These are phyloP conservation scores for Nineta flava DNA, from an alignment of 2,888 invertebrate genomes.

Conservation along the genomic window DNA sequence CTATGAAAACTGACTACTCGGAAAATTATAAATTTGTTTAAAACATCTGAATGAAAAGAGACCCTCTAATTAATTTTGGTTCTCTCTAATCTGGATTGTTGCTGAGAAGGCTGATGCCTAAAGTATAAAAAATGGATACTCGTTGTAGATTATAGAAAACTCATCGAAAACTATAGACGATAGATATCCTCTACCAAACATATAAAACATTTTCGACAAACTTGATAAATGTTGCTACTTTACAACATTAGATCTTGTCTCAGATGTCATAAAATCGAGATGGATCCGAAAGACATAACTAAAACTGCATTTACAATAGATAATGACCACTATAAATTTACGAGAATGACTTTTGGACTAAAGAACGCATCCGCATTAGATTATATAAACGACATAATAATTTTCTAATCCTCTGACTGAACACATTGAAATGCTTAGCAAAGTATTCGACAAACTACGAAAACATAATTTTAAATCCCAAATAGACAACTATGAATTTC, in stretches of 20 bases:
- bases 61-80: constrained; percentile 14
- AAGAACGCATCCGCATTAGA: constrained; percentile 11
- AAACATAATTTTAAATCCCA: constrained; percentile 15
- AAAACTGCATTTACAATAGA: constrained; percentile 19
- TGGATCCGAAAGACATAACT: constrained; percentile 13
- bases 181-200: constrained; percentile 15
- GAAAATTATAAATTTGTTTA: not conserved
- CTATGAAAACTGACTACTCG: not conserved
- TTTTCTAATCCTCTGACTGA: constrained; percentile 16
- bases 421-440: constrained; percentile 17
- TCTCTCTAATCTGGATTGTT: constrained; percentile 17
- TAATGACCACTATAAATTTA: constrained; percentile 17
- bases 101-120: constrained; percentile 20
- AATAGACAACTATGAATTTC: constrained; percentile 20
- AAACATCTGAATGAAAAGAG: not conserved
- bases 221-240: constrained; percentile 18
- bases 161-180: constrained; percentile 14
- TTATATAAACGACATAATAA: constrained; percentile 18
- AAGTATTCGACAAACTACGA: constrained; percentile 17
- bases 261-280: constrained; percentile 20
- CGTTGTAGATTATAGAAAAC: constrained; percentile 14
- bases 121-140: constrained; percentile 15
- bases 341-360: constrained; percentile 17
- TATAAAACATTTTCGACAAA: constrained; percentile 19
- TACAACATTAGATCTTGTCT: constrained; percentile 18